Conservation (phyloP, 2,797 vertebrate species). For the Kryptolebias ocellatus region DNA sequence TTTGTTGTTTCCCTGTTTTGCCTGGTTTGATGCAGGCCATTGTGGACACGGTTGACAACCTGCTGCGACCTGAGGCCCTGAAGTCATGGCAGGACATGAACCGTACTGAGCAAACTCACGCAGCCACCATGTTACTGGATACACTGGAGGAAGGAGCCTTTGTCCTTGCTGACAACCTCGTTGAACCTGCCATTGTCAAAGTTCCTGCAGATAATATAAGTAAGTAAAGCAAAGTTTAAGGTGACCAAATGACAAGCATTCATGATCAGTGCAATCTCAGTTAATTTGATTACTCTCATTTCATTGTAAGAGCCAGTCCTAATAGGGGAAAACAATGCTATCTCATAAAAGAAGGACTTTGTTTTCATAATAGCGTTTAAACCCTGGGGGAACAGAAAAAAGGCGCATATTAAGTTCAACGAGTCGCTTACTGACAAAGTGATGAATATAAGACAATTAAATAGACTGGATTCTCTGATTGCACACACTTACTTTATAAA, state of each 20-base stretch:
- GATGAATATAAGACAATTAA: conserved; percentile 76
- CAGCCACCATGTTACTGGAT: conserved; percentile 98
- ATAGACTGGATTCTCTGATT: conserved; percentile 73
- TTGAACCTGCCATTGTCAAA: conserved; percentile 95
- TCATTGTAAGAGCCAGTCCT: conserved; percentile 52
- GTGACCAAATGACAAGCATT: conserved; percentile 35
- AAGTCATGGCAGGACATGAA: conserved; percentile 99
- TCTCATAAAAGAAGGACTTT: conserved; percentile 64
- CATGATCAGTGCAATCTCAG: conserved; percentile 37
- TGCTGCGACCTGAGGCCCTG: conserved; percentile 94
- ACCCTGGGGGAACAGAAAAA: conserved; percentile 67
- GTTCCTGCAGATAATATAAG: conserved; percentile 98
- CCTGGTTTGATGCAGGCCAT: conserved; percentile 87
- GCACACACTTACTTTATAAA: conserved; percentile 66
- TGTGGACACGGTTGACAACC: conserved; percentile 98
- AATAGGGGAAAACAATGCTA: conserved; percentile 62
- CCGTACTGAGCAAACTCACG: conserved; percentile 95
- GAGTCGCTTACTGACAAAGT: conserved; percentile 79
- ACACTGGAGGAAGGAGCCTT: conserved; percentile 98
- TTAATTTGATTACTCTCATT: conserved; percentile 60
- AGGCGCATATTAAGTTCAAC: conserved; percentile 74
- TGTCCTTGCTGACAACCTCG: conserved; percentile 97
- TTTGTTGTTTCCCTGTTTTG: conserved; percentile 12
- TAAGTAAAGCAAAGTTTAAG: conserved; percentile 78
- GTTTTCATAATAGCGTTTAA: conserved; percentile 76